phyloP scores from a whole-genome alignment of 1,140 invertebrate genomes.

The Thrips palmi region DNA sequence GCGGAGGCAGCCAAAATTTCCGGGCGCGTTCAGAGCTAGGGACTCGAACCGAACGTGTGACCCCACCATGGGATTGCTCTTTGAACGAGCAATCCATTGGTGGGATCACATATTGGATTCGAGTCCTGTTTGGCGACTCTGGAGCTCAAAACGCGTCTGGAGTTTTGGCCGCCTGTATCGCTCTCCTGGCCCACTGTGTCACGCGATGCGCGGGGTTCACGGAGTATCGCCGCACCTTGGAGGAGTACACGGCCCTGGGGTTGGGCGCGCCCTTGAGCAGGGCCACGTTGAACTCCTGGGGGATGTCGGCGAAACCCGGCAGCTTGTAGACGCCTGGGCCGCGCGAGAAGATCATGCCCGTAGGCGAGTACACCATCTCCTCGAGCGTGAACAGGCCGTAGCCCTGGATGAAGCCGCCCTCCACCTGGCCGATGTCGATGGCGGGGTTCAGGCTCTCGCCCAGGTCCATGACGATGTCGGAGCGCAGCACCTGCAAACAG shows the following conservation, averaged over 20 bases:
- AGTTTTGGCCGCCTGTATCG: too few species aligned
- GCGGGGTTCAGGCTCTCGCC: slow-evolving; percentile 85
- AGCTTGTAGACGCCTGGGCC: slow-evolving; percentile 91
- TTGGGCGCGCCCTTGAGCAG: slow-evolving; percentile 74
- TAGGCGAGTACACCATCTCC: slow-evolving; percentile 68
- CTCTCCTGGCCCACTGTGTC: too few species aligned
- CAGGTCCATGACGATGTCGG: slow-evolving; percentile 92
- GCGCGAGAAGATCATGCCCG: slow-evolving; percentile 57
- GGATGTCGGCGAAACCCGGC: slow-evolving; percentile 78
- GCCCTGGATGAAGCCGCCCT: slow-evolving; percentile 86
- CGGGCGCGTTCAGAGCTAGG: slow-evolving; percentile 13
- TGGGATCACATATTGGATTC: too few species aligned
- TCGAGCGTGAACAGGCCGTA: slow-evolving; percentile 84
- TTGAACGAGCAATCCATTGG: too few species aligned
- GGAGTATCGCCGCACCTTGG: slow-evolving; percentile 72
- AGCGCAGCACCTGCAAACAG: slow-evolving; percentile 44
- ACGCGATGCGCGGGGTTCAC: too few species aligned
- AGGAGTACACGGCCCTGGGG: slow-evolving; percentile 80
- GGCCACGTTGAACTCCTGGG: slow-evolving; percentile 80
- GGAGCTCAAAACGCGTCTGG: too few species aligned
- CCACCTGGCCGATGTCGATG: slow-evolving; percentile 90
- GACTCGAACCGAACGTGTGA: too few species aligned
- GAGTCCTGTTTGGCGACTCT: too few species aligned
- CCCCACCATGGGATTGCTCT: too few species aligned
- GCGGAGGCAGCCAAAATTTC: too few species aligned